A percentile compares a stretch with the other conserved stretches of the same genome.
Evolutionary conservation across 2,113 vertebrate genomes (phyloP).

Genomic region (Brachypteracias leptosomus): DNA sequence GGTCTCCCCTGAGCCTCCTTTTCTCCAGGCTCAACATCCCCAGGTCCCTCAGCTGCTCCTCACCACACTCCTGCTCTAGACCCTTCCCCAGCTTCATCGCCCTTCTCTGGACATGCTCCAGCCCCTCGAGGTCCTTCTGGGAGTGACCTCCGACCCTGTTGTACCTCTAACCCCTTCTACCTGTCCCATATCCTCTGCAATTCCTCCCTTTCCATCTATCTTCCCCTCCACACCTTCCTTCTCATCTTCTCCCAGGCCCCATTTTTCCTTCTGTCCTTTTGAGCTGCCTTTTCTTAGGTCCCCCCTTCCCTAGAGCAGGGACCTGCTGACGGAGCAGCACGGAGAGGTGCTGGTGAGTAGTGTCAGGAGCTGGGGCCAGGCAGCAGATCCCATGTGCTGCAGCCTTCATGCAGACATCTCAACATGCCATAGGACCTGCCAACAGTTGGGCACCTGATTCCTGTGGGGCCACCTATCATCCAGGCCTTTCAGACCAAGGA

Average conservation of each 20-base stretch:
- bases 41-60: no score
- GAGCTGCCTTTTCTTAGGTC: neutral
- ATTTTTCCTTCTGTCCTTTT: neutral
- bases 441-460: neutral
- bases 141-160: neutral
- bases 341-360: neutral
- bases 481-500: neutral
- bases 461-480: rapidly evolving
- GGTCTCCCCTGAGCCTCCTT: no score
- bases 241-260: neutral
- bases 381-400: neutral
- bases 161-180: neutral
- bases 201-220: neutral
- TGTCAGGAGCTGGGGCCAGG: rapidly evolving
- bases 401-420: neutral
- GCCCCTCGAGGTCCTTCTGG: no score
- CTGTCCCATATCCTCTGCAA: neutral
- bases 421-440: rapidly evolving
- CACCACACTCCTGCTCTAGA: no score
- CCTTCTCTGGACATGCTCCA: no score
- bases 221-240: neutral
- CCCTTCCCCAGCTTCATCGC: no score
- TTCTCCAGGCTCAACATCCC: no score
- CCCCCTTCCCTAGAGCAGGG: no score
- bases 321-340: neutral